Percentiles rank a stretch among this genome's conserved stretches.
Conservation (phyloP, 2,888 invertebrate genomes). For the Phrixothrix hirtus region DNA sequence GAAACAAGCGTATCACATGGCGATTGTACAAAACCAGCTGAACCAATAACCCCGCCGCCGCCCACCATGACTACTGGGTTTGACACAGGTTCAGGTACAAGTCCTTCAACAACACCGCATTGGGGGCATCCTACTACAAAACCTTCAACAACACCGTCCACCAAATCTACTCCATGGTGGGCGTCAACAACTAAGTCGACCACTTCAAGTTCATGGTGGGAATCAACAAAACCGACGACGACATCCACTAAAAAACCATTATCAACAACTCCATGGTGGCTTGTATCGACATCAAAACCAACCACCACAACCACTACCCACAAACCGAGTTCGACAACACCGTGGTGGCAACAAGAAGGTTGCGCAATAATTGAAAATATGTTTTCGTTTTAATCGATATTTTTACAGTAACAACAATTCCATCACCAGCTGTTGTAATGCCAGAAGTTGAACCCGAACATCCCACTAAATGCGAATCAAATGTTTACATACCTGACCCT, state of each 20-base stretch:
- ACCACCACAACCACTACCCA: constrained; percentile 31
- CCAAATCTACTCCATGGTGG: constrained; percentile 46
- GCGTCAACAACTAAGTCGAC: constrained; percentile 43
- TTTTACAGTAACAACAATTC: constrained; percentile 50
- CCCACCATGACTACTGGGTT: constrained; percentile 73
- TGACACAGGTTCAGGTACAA: constrained; percentile 59
- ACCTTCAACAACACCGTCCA: constrained; percentile 33
- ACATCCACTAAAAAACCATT: constrained; percentile 36
- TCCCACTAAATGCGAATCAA: constrained; percentile 53
- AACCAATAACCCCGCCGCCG: constrained; percentile 74
- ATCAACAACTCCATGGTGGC: constrained; percentile 40
- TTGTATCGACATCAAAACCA: constrained; percentile 31
- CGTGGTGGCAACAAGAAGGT: constrained; percentile 30
- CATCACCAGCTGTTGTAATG: constrained; percentile 56
- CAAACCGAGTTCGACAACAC: constrained; percentile 25
- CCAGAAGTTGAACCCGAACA: constrained; percentile 52
- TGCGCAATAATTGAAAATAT: not conserved
- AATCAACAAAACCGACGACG: constrained; percentile 39
- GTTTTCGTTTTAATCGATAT: no score
- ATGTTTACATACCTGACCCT: constrained; percentile 63
- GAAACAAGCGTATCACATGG: constrained; percentile 59
- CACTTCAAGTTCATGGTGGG: constrained; percentile 46
- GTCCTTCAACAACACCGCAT: constrained; percentile 35
- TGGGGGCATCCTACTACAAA: constrained; percentile 39
- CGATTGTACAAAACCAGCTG: constrained; percentile 72